These are phyloP conservation scores for Augochlora pura DNA, from an alignment of 1,140 invertebrate species.

Conservation along the genomic window DNA sequence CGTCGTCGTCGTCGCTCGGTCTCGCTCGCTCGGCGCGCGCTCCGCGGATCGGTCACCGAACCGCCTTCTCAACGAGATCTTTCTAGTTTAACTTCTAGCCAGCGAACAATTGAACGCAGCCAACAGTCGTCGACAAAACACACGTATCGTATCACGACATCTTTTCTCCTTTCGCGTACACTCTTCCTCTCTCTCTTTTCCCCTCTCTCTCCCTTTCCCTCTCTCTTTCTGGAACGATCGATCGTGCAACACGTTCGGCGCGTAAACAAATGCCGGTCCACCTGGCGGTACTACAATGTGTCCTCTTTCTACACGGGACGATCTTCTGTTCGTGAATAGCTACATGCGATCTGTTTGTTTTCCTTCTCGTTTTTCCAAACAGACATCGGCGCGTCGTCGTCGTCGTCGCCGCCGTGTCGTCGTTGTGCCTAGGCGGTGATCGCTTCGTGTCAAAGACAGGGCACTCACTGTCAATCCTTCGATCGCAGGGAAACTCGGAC, in stretches of 20 bases:
- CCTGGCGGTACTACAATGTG: neutral
- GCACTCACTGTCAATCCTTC: slow-evolving; percentile 54
- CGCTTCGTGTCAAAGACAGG: slow-evolving; percentile 43
- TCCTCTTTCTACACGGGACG: neutral
- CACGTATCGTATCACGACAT: neutral
- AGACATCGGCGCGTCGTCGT: neutral
- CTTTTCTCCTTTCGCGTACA: neutral
- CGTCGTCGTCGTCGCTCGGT: too few relatives aligned
- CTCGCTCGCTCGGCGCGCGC: neutral
- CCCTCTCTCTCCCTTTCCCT: neutral
- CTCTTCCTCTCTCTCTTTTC: too few relatives aligned
- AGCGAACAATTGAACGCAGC: neutral
- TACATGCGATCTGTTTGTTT: too few relatives aligned
- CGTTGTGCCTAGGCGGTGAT: neutral
- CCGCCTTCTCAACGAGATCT: slow-evolving; percentile 45
- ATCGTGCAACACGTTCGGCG: neutral
- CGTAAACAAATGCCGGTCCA: slow-evolving; percentile 8
- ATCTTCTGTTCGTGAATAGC: neutral
- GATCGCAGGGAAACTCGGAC: neutral
- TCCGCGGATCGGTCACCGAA: slow-evolving; percentile 58
- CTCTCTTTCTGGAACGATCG: neutral
- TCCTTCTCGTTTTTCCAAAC: too few relatives aligned
- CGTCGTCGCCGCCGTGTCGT: neutral
- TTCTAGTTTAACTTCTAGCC: neutral
- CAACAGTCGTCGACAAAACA: neutral